phyloP scores from a whole-genome alignment of 2,888 invertebrate species.

The Brachypalpus laphriformis region DNA sequence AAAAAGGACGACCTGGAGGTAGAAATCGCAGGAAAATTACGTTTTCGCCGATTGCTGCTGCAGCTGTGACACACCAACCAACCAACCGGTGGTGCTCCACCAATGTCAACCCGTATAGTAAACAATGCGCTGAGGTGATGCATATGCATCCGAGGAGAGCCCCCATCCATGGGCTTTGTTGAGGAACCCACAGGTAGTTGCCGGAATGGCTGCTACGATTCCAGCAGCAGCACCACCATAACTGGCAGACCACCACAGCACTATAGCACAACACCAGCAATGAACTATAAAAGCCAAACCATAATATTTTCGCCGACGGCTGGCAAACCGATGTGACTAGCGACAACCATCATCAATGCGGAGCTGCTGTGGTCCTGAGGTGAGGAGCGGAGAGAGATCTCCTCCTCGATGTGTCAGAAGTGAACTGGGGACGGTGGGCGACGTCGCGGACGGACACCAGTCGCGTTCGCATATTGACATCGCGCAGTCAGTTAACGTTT shows the following conservation, averaged over 20 bases:
- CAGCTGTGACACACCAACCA: slow-evolving; percentile 49
- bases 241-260: slow-evolving; percentile 53
- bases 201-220: slow-evolving; percentile 44
- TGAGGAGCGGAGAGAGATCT: slow-evolving; percentile 5
- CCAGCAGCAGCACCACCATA: slow-evolving; percentile 42
- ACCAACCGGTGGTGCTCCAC: neutral
- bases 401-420: slow-evolving; percentile 44
- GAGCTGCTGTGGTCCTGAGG: slow-evolving; percentile 16
- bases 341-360: slow-evolving; percentile 65
- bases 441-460: slow-evolving; percentile 44
- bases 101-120: slow-evolving; percentile 68
- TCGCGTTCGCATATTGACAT: slow-evolving; percentile 75
- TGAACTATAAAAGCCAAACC: slow-evolving; percentile 58
- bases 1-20: slow-evolving; percentile 14
- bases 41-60: slow-evolving; percentile 49
- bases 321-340: slow-evolving; percentile 48
- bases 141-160: slow-evolving; percentile 23
- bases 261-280: too few relatives aligned
- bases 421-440: slow-evolving; percentile 36
- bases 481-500: slow-evolving; percentile 75
- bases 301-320: slow-evolving; percentile 51
- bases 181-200: slow-evolving; percentile 71
- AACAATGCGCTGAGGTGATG: slow-evolving; percentile 53
- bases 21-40: slow-evolving; percentile 51
- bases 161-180: slow-evolving; percentile 44